phyloP scores from a whole-genome alignment of 1,140 invertebrate species.

The Zaprionus ghesquierei region DNA sequence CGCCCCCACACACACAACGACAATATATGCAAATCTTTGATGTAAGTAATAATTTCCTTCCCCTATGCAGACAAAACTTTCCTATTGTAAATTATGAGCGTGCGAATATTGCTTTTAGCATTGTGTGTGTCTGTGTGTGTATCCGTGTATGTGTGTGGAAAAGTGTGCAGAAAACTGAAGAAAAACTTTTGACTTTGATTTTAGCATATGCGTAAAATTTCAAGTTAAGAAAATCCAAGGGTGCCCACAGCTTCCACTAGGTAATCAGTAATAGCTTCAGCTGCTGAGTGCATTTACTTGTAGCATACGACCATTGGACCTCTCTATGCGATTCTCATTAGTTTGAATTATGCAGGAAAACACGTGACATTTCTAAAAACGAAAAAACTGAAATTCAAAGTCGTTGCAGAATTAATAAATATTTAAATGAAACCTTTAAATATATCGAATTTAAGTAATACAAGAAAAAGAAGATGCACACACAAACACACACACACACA shows the following conservation, averaged over 20 bases:
- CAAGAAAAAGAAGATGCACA: not conserved
- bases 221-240: not conserved
- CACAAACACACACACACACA: not conserved
- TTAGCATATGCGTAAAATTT: constrained; percentile 45
- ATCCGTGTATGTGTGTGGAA: no score
- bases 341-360: no score
- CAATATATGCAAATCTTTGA: constrained; percentile 78
- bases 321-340: no score
- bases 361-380: no score
- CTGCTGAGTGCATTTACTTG: no score
- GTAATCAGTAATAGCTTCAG: not conserved
- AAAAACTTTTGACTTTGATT: constrained; percentile 56
- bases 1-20: constrained; percentile 51
- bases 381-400: no score
- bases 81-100: constrained; percentile 71
- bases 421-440: no score
- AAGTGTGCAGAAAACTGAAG: constrained; percentile 9
- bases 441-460: no score
- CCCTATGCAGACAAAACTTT: constrained; percentile 56
- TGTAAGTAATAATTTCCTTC: constrained; percentile 80
- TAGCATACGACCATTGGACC: no score
- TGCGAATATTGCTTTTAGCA: constrained; percentile 70
- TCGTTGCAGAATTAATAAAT: no score
- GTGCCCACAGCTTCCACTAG: not conserved
- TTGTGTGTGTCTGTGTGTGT: constrained; percentile 1